These are phyloP conservation scores for Pseudococcus viburni DNA, from an alignment of 2,888 invertebrate species.

Conservation along the genomic window DNA sequence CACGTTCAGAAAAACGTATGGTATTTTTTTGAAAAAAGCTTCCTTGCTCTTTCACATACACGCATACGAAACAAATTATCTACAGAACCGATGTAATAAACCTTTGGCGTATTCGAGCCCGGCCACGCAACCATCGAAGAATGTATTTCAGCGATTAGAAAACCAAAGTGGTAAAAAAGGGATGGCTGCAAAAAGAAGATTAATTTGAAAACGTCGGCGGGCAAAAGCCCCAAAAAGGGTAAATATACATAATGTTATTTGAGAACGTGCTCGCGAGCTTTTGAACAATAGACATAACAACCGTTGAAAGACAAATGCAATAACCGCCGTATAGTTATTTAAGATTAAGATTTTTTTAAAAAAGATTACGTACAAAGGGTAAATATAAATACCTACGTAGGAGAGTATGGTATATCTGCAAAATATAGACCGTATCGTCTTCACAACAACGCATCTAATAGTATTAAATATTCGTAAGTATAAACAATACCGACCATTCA, in stretches of 20 bases:
- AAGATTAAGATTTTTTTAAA: conserved; percentile 29
- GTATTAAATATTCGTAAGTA: neutral
- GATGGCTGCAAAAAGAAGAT: conserved; percentile 49
- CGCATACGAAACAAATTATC: neutral
- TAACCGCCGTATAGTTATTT: conserved; percentile 32
- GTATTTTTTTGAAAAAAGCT: neutral
- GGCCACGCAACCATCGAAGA: conserved; percentile 22
- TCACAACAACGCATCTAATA: neutral
- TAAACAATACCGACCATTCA: neutral
- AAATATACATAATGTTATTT: conserved; percentile 56
- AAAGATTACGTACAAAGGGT: conserved; percentile 31
- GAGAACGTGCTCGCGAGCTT: conserved; percentile 52
- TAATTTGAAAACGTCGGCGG: conserved; percentile 36
- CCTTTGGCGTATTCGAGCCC: neutral
- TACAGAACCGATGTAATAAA: neutral
- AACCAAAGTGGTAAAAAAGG: conserved; percentile 23
- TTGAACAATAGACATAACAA: conserved; percentile 48
- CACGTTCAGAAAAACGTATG: too few relatives aligned
- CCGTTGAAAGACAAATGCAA: conserved; percentile 38
- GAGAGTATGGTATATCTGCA: neutral
- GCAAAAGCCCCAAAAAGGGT: conserved; percentile 28
- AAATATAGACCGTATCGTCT: neutral
- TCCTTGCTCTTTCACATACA: neutral
- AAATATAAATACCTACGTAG: neutral
- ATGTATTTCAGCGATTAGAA: conserved; percentile 50